These are phyloP conservation scores for Polydrusus tereticollis DNA, from an alignment of 2,888 invertebrate species.

Conservation along the genomic window DNA sequence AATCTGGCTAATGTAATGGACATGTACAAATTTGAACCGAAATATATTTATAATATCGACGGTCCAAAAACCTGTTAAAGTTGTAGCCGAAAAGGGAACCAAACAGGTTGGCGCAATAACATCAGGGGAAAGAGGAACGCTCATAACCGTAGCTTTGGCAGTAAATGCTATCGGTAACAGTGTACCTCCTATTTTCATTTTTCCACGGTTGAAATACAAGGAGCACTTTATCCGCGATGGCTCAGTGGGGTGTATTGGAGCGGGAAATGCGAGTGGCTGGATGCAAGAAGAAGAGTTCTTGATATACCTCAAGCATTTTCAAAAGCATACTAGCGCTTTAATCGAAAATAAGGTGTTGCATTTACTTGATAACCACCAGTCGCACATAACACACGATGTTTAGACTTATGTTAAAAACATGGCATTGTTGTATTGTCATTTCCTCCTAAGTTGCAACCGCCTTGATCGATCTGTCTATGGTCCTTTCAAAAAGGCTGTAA, in stretches of 20 bases:
- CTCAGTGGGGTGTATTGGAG: conserved; percentile 41
- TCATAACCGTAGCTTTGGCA: conserved; percentile 30
- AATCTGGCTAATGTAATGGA: conserved; percentile 52
- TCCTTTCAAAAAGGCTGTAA: conserved; percentile 48
- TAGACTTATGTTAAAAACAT: conserved; percentile 36
- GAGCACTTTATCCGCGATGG: conserved; percentile 45
- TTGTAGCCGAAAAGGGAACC: conserved; percentile 60
- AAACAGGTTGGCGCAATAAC: conserved; percentile 62
- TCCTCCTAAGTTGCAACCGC: conserved; percentile 44
- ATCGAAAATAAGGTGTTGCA: conserved; percentile 42
- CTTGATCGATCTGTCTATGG: conserved; percentile 50
- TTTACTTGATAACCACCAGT: conserved; percentile 49
- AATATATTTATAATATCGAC: conserved; percentile 44
- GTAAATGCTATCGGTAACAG: conserved; percentile 40
- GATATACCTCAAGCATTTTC: conserved; percentile 49
- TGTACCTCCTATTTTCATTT: conserved; percentile 60
- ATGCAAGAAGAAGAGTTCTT: conserved; percentile 50
- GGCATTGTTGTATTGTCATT: conserved; percentile 34
- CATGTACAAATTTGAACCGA: conserved; percentile 34
- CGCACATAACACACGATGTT: conserved; percentile 15
- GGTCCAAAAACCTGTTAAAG: conserved; percentile 59
- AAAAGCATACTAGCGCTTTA: conserved; percentile 39
- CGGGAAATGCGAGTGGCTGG: conserved; percentile 53
- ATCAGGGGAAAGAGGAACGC: conserved; percentile 60
- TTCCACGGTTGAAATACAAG: conserved; percentile 57